Conservation (phyloP, 35 echinoderm and acorn worm genomes). For the Ptychodera flava region DNA sequence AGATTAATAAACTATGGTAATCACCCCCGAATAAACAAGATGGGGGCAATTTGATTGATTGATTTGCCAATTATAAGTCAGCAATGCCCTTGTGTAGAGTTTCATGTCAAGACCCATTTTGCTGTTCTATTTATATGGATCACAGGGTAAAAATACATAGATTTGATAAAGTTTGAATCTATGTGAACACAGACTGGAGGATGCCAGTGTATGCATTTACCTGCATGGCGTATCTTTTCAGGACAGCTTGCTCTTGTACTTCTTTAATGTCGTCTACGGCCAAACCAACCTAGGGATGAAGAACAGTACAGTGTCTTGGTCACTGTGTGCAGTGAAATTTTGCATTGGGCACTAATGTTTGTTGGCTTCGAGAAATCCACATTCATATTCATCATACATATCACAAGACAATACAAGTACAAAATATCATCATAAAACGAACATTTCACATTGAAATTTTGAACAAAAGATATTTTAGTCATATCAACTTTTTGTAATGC, state of each 20-base stretch:
- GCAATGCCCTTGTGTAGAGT: not conserved
- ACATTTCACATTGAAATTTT: too few species aligned
- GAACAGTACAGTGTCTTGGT: too few species aligned
- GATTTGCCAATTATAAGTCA: not conserved
- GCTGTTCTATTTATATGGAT: not conserved
- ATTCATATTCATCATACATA: too few species aligned
- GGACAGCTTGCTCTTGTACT: conserved; percentile 91
- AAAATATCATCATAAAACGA: too few species aligned
- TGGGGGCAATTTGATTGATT: not conserved
- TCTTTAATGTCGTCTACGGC: conserved; percentile 99
- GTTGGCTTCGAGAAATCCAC: too few species aligned
- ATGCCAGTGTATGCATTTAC: conserved; percentile 21
- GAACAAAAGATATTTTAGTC: too few species aligned
- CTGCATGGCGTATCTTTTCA: conserved; percentile 95
- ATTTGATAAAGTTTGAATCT: not conserved
- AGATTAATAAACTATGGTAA: too few species aligned
- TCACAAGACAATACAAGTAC: too few species aligned
- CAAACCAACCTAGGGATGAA: conserved; percentile 67
- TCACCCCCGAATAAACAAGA: conserved; percentile 13
- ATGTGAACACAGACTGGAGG: not conserved
- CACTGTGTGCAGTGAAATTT: too few species aligned
- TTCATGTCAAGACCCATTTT: not conserved
- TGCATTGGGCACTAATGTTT: too few species aligned
- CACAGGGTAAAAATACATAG: not conserved
- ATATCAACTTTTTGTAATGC: too few species aligned